Evolutionary conservation across 2,113 vertebrate genomes (phyloP).

Genomic region (Scolopax mira): DNA sequence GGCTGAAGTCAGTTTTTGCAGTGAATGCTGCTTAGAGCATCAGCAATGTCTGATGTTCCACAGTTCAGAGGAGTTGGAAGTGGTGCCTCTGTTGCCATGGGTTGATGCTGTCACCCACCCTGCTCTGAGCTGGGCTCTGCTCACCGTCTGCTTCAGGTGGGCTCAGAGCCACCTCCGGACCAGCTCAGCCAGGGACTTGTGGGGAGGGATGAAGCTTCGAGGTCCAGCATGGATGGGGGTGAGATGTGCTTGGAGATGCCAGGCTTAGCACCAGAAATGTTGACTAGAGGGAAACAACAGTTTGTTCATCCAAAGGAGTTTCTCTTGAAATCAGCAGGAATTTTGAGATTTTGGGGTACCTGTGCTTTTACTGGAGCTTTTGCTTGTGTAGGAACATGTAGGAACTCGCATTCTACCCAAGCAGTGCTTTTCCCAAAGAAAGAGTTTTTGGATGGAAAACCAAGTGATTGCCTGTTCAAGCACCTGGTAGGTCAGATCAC

Average conservation of each 20-base stretch:
- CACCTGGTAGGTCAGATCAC: not conserved
- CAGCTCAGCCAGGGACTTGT: not conserved
- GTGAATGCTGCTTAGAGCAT: not conserved
- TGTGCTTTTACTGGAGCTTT: not conserved
- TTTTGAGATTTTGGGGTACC: not conserved
- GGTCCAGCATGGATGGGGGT: not conserved
- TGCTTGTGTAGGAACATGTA: not conserved
- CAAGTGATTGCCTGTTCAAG: not conserved
- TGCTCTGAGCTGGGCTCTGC: not conserved
- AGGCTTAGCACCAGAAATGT: not conserved
- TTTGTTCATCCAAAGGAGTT: not conserved
- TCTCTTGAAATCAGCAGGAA: not conserved
- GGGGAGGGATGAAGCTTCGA: not conserved
- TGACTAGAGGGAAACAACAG: not conserved
- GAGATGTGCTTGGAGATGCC: not conserved
- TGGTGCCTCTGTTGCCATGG: no score
- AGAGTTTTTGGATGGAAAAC: not conserved
- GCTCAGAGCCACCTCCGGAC: not conserved
- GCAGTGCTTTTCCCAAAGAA: not conserved
- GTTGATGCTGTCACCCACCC: not conserved
- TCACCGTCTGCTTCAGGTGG: not conserved
- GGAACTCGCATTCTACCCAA: not conserved
- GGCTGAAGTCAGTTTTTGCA: not conserved
- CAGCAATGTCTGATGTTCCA: not conserved
- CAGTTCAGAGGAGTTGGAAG: not conserved